Evolutionary conservation across 2,797 vertebrate species (phyloP).

Genomic region (Buceros bicornis): DNA sequence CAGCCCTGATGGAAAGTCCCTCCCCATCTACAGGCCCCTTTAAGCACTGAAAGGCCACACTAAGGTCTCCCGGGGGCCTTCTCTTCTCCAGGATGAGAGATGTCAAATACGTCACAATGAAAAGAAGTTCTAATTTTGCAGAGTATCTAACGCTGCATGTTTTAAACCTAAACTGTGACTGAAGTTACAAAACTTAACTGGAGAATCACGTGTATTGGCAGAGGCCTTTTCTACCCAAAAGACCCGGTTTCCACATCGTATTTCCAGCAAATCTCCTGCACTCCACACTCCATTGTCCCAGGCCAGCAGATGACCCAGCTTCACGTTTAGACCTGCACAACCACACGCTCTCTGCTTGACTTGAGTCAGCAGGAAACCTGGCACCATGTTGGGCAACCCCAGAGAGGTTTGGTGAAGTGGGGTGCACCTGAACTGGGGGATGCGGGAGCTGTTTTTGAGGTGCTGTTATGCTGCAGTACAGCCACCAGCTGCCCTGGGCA

Average conservation of each 20-base stretch:
- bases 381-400: rapidly evolving
- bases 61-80: not conserved
- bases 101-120: not conserved
- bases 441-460: rapidly evolving
- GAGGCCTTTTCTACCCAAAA: not conserved
- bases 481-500: not conserved
- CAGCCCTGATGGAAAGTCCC: not conserved
- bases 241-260: rapidly evolving
- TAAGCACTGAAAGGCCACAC: not conserved
- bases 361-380: no score
- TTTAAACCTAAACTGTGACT: not conserved
- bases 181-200: not conserved
- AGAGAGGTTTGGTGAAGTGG: not conserved
- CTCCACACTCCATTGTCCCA: not conserved
- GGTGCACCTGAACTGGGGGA: not conserved
- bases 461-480: not conserved
- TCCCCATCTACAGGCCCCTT: not conserved
- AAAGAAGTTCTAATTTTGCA: not conserved
- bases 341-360: not conserved
- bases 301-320: not conserved
- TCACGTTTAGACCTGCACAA: not conserved
- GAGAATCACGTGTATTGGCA: rapidly evolving
- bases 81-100: not conserved
- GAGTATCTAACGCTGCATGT: not conserved
- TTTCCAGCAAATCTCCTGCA: not conserved